phyloP scores from a whole-genome alignment of 1,140 invertebrate species.

The Himalopsyche phryganea region DNA sequence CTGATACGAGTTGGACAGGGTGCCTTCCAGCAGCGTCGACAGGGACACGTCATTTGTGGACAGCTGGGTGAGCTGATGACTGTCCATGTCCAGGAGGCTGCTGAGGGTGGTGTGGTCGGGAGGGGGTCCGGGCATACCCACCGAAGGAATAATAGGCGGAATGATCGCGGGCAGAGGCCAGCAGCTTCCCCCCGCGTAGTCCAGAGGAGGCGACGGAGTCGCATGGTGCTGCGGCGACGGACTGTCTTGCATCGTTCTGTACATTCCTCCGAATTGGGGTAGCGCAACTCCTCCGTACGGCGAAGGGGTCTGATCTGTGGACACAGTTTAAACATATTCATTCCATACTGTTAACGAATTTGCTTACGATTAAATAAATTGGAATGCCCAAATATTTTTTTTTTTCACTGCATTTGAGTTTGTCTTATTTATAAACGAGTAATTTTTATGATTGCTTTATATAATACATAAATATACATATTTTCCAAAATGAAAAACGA shows the following conservation, averaged over 20 bases:
- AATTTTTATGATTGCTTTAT: background rate
- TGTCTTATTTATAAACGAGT: background rate
- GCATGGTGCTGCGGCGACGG: constrained; percentile 30
- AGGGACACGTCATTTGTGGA: constrained; percentile 44
- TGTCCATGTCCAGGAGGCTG: constrained; percentile 47
- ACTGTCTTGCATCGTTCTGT: constrained; percentile 25
- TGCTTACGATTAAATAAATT: no score
- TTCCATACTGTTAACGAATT: no score
- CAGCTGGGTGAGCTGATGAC: constrained; percentile 46
- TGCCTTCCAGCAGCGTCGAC: constrained; percentile 24
- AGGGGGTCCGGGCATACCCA: background rate
- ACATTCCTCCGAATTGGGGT: constrained; percentile 18
- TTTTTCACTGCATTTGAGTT: no score
- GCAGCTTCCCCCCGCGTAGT: constrained; percentile 12
- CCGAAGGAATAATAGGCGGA: background rate
- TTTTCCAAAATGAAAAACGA: no score
- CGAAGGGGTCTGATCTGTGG: constrained; percentile 31
- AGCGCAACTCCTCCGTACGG: constrained; percentile 28
- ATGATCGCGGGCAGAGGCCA: background rate
- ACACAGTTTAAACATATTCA: no score
- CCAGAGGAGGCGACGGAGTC: constrained; percentile 19
- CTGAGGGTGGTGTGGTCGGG: constrained; percentile 15
- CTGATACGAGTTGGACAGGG: constrained; percentile 26
- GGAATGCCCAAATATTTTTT: no score
- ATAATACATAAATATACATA: no score